Percentiles rank a stretch among this genome's conserved stretches.
Evolutionary conservation across 2,113 vertebrate species (phyloP).

Genomic region (Myiopsitta monachus): DNA sequence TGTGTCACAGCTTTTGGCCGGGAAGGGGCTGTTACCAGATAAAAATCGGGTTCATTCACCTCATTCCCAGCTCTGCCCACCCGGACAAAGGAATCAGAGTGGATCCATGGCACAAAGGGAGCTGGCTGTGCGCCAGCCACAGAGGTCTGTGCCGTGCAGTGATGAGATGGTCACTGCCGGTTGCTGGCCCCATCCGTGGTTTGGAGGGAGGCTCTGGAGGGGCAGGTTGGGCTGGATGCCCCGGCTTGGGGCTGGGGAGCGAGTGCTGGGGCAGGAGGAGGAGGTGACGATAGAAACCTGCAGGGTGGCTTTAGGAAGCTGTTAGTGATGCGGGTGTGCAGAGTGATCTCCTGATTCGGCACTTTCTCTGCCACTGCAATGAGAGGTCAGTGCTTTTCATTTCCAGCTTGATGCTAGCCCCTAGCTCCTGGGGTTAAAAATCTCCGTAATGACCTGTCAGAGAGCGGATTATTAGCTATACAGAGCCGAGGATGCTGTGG

Average conservation of each 20-base stretch:
- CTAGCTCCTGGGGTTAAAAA: conserved; percentile 68
- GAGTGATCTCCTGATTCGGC: conserved; percentile 55
- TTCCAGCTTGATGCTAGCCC: conserved; percentile 53
- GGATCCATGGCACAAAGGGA: not conserved
- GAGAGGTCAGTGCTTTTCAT: conserved; percentile 69
- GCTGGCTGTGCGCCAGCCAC: fast-evolving
- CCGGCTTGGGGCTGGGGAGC: not conserved
- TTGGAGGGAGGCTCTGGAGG: not conserved
- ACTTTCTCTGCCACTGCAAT: conserved; percentile 54
- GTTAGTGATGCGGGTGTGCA: not conserved
- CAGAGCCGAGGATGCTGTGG: conserved; percentile 60
- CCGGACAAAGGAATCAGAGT: not conserved
- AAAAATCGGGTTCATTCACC: not conserved
- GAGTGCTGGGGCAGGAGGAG: not conserved
- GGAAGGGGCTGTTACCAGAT: not conserved
- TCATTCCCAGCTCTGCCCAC: not conserved
- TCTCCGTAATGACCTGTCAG: conserved; percentile 70
- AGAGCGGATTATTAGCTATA: conserved; percentile 67
- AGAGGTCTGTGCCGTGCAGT: fast-evolving
- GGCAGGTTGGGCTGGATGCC: not conserved
- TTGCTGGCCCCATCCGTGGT: fast-evolving
- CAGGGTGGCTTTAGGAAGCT: not conserved
- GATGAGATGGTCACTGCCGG: not conserved
- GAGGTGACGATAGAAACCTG: not conserved
- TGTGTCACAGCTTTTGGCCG: not conserved